Percentiles rank a stretch among this genome's conserved stretches.
These are phyloP conservation scores for Beroe ovata DNA, from an alignment of 37 sponge, comb jelly and placozoan species.

Conservation along the genomic window DNA sequence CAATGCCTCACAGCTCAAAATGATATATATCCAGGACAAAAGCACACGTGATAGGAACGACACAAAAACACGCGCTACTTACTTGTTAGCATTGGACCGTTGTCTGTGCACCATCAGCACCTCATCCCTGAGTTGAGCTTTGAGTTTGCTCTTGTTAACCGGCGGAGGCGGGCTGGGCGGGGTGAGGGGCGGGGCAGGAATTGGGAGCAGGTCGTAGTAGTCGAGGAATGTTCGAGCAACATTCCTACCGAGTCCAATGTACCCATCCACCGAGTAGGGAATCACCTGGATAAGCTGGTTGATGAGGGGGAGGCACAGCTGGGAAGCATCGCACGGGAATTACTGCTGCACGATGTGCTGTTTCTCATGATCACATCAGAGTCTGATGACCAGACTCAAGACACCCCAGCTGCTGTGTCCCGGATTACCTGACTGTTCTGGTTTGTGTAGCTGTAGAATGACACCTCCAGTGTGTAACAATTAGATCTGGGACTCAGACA, in stretches of 20 bases:
- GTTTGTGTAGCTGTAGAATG: constrained; percentile 86
- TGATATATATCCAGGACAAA: too few relatives aligned
- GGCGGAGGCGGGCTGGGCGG: not conserved
- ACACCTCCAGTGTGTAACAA: constrained; percentile 97
- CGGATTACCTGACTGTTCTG: constrained; percentile 52
- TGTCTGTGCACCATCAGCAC: constrained; percentile 61
- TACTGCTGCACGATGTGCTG: too few relatives aligned
- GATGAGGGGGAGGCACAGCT: too few relatives aligned
- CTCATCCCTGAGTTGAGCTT: constrained; percentile 45
- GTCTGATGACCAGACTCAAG: too few relatives aligned
- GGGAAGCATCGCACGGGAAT: too few relatives aligned
- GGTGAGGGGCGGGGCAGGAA: not conserved
- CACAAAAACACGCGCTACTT: not conserved
- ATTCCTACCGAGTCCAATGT: constrained; percentile 76
- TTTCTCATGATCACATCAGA: too few relatives aligned
- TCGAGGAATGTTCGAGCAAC: constrained; percentile 82
- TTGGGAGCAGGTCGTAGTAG: constrained; percentile 76
- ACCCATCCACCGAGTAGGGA: constrained; percentile 49
- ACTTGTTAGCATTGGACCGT: constrained; percentile 33
- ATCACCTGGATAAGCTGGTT: constrained; percentile 52
- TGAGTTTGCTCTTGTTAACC: constrained; percentile 55
- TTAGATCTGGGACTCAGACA: constrained; percentile 75
- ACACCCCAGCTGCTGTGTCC: too few relatives aligned
- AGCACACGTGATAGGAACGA: too few relatives aligned
- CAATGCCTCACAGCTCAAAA: too few relatives aligned